A percentile compares a stretch with the other conserved stretches of the same genome.
Conservation (phyloP, 1,140 invertebrate species). For the Sminthurinus signatus region DNA sequence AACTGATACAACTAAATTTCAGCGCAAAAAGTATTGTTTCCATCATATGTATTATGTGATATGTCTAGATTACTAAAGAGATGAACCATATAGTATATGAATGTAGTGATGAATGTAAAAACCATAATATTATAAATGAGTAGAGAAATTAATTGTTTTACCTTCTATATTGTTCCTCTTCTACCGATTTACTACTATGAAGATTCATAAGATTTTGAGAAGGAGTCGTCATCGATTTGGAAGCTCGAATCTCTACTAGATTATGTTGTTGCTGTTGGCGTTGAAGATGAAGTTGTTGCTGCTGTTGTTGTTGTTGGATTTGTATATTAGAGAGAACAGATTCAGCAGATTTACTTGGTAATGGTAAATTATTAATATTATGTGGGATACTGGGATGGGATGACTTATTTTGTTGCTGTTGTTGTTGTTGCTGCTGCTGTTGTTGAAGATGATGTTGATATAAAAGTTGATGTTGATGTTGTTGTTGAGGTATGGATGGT, state of each 20-base stretch:
- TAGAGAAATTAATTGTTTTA: neutral
- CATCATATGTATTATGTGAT: neutral
- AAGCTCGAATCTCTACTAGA: slow-evolving; percentile 15
- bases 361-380: slow-evolving; percentile 8
- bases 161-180: slow-evolving; percentile 26
- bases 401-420: slow-evolving; percentile 7
- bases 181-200: neutral
- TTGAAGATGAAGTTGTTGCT: neutral
- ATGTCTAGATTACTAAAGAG: neutral
- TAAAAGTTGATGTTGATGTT: too few species aligned
- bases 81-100: neutral
- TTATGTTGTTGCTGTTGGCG: slow-evolving; percentile 17
- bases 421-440: slow-evolving; percentile 27
- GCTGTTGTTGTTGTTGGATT: neutral
- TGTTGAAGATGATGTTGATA: slow-evolving; percentile 22
- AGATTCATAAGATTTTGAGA: neutral
- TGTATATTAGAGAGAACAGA: neutral
- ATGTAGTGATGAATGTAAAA: slow-evolving; percentile 1
- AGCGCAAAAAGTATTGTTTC: too few species aligned
- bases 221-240: neutral
- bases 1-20: too few species aligned
- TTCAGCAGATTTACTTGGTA: slow-evolving; percentile 1
- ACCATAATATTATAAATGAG: neutral
- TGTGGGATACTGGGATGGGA: neutral
- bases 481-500: too few species aligned